Base-by-base conservation (phyloP, 2,797 vertebrate genomes). In the Sylvia borin region DNA sequence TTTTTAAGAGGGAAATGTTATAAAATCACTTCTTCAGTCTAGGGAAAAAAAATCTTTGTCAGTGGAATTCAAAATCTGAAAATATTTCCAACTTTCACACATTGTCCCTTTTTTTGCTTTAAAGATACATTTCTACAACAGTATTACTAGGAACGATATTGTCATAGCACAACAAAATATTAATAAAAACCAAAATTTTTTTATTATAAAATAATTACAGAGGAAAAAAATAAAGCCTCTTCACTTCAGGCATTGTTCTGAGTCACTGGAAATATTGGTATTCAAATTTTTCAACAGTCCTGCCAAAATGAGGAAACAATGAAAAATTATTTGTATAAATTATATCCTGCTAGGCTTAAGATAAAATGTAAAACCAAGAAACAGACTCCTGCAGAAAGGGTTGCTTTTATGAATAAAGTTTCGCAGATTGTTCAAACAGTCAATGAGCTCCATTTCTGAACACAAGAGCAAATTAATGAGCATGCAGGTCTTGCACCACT, bases 291-390 rank as follows among this genome's bases (percentile, higher is more conserved):
- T 54, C 19, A 83, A 45, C 54, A 90, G 72, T 80, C 45, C 53
- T 88, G 38, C 75, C 87, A 89, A 91, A 95, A 76, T 38, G 26
- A 77, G 68, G 60, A 90, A 85, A 94, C 65, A 94, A 71, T 53
- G n/a, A 61, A 66, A 88, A 24, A 68, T 66, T 80, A 90, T 90
- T 95, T 95, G 42, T 60, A 75, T 84, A 77, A 88, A 85, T 92
- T 67, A 38, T 40, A 79, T 48, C 61, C 71, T 86, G 34, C 16
- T 64, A 91, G 55, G 45, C 31, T 40, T 70, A 72, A 70, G 29
- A 72, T 45, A 71, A 88, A 85, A 80, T 13, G 3, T 26, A 92
- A 88, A 86, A 13, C 26, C 9, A 51, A 72, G 70, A 84, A 93
- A 75, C 7, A 62, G 47, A 27, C 34, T 78, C 29, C n/a, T 88